Evolutionary conservation across 23 tunicate genomes (phyloP).

Genomic region (Trididemnum clinides): DNA sequence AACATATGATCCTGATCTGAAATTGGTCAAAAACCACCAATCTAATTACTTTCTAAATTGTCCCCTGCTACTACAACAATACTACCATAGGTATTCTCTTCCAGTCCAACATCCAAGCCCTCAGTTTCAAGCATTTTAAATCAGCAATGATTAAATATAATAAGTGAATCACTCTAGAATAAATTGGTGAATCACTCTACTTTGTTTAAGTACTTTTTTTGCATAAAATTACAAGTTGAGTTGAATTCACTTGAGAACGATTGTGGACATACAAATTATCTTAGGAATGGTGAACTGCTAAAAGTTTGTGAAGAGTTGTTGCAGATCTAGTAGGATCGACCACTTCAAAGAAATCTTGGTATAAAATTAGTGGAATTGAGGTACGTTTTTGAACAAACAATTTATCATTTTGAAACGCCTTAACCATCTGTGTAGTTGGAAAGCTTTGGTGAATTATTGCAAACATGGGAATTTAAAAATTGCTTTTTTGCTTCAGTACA

Average conservation of each 20-base stretch:
- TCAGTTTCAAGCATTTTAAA: conserved; percentile 41
- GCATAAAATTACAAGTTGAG: conserved; percentile 50
- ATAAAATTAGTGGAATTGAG: not conserved
- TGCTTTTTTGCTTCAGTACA: conserved; percentile 2
- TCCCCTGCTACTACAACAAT: conserved; percentile 35
- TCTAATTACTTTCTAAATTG: conserved; percentile 35
- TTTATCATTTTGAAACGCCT: not conserved
- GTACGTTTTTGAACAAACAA: not conserved
- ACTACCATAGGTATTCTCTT: not conserved
- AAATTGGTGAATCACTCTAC: too few relatives aligned
- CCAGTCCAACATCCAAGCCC: conserved; percentile 52
- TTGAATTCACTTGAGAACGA: conserved; percentile 21
- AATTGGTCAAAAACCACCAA: conserved; percentile 65
- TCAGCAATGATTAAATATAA: conserved; percentile 40
- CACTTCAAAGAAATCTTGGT: conserved; percentile 29
- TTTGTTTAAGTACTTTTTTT: too few relatives aligned
- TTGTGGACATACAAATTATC: conserved; percentile 22
- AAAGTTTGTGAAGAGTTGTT: conserved; percentile 17
- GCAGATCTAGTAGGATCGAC: conserved; percentile 32
- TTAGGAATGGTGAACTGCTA: conserved; percentile 36
- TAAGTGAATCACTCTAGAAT: not conserved
- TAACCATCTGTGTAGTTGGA: not conserved
- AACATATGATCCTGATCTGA: conserved; percentile 9
- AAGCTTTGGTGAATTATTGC: not conserved
- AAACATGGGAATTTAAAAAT: conserved; percentile 13